Evolutionary conservation across 2,797 vertebrate species (phyloP).

Genomic region (Tauraco hartlaubi): DNA sequence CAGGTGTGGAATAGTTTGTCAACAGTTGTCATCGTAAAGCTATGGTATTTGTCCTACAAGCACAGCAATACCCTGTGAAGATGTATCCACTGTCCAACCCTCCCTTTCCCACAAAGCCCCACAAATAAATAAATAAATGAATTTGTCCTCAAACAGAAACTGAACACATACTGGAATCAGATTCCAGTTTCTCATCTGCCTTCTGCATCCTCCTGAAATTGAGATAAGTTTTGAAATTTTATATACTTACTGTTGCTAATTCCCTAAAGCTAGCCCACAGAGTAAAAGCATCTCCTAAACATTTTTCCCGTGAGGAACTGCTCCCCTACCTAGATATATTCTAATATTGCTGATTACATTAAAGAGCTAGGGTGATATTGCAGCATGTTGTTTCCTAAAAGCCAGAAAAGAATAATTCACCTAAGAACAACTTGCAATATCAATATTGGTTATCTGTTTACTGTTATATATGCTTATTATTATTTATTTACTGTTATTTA

Average conservation of each 20-base stretch:
- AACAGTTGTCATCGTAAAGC: constrained; percentile 57
- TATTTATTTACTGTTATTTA: not conserved
- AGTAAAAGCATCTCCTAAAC: not conserved
- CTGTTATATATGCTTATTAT: not conserved
- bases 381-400: not conserved
- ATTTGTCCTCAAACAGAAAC: constrained; percentile 14
- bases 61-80: constrained; percentile 1
- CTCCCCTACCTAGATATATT: not conserved
- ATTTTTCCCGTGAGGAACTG: not conserved
- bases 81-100: not conserved
- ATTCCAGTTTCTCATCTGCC: not conserved
- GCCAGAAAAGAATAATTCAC: not conserved
- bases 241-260: not conserved
- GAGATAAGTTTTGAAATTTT: not conserved
- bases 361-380: not conserved
- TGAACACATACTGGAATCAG: not conserved
- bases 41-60: constrained; percentile 18
- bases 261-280: not conserved
- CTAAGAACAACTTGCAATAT: not conserved
- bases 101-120: constrained; percentile 32
- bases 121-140: not conserved
- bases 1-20: constrained; percentile 60
- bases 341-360: not conserved
- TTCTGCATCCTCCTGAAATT: not conserved
- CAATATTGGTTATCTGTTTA: not conserved